Conservation (phyloP, 2,888 invertebrate genomes). For the Meteorus cinctellus region DNA sequence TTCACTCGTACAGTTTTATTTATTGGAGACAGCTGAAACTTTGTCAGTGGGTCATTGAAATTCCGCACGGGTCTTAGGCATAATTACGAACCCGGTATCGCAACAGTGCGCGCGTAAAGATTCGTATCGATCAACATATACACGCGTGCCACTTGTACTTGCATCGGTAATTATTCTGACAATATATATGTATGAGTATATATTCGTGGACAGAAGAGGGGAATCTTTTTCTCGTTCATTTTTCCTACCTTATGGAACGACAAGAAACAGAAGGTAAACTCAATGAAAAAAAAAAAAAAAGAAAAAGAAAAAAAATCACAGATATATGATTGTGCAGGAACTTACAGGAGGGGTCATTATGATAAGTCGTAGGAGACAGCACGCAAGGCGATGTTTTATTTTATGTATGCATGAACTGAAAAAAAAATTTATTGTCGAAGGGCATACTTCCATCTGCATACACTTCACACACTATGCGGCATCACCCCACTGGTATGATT, state of each 20-base stretch:
- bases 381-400: constrained; percentile 19
- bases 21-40: background rate
- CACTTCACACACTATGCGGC: too few species aligned
- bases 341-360: background rate
- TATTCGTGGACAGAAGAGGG: background rate
- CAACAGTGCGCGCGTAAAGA: constrained; percentile 29
- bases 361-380: constrained; percentile 17
- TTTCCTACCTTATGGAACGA: background rate
- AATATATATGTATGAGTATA: background rate
- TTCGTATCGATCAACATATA: constrained; percentile 28
- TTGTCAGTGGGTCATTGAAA: constrained; percentile 40
- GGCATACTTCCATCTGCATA: background rate
- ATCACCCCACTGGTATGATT: too few species aligned
- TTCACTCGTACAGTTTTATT: background rate
- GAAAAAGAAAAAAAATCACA: background rate
- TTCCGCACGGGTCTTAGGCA: constrained; percentile 9
- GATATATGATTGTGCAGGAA: background rate
- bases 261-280: background rate
- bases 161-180: constrained; percentile 35
- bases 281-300: background rate
- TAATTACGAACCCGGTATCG: background rate
- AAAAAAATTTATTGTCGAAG: background rate
- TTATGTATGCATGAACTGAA: background rate
- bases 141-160: constrained; percentile 37
- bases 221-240: too few species aligned